Conservation (phyloP, 2,797 vertebrate genomes). For the Synaphobranchus kaupii region DNA sequence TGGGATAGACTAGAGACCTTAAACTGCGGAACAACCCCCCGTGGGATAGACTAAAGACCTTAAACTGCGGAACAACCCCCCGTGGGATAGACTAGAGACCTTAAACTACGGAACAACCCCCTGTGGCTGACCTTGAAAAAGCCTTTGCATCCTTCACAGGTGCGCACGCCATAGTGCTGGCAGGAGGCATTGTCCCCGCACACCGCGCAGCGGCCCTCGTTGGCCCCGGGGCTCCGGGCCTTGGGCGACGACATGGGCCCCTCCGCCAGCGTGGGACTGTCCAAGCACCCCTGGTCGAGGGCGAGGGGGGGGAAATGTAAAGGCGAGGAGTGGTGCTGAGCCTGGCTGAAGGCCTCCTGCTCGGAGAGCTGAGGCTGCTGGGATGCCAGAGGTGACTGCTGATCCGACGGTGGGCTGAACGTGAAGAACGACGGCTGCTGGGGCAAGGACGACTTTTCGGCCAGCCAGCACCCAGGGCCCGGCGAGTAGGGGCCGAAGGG, state of each 20-base stretch:
- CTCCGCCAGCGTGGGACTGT: slow-evolving; percentile 71
- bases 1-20: too few relatives aligned
- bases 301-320: slow-evolving; percentile 73
- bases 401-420: slow-evolving; percentile 63
- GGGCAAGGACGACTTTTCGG: slow-evolving; percentile 74
- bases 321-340: slow-evolving; percentile 59
- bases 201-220: slow-evolving; percentile 89
- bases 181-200: slow-evolving; percentile 96
- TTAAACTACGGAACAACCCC: not conserved
- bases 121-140: slow-evolving; percentile 78
- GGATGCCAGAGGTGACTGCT: slow-evolving; percentile 64
- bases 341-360: slow-evolving; percentile 61
- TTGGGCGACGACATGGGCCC: slow-evolving; percentile 73
- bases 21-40: too few relatives aligned
- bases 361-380: slow-evolving; percentile 59
- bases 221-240: slow-evolving; percentile 69
- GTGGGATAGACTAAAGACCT: too few relatives aligned
- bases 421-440: slow-evolving; percentile 83
- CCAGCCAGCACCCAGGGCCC: slow-evolving; percentile 72
- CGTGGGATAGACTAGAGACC: not conserved
- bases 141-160: slow-evolving; percentile 92
- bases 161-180: slow-evolving; percentile 95
- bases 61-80: too few relatives aligned
- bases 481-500: slow-evolving; percentile 83
- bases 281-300: slow-evolving; percentile 71